Evolutionary conservation across 2,113 vertebrate species (phyloP).

Genomic region (Acrocephalus kingi): DNA sequence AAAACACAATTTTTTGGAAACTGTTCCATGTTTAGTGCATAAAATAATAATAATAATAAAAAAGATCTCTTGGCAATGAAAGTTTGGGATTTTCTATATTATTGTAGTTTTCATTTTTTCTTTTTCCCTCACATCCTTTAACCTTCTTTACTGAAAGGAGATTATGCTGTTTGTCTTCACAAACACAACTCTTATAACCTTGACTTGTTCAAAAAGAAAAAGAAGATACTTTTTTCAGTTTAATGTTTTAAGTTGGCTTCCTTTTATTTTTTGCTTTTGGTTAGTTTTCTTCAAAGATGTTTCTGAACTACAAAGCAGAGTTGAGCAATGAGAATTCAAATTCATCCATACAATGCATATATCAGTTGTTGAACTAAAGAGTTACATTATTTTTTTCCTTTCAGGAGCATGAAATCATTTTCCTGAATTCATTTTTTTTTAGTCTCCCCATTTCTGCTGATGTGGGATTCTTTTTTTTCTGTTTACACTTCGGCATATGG

Average conservation of each 20-base stretch:
- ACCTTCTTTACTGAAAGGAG: background rate
- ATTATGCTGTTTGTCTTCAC: background rate
- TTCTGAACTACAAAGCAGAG: background rate
- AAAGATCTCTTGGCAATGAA: background rate
- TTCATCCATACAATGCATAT: background rate
- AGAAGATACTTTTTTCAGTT: background rate
- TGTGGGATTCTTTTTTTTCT: background rate
- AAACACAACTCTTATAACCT: background rate
- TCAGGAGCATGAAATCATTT: background rate
- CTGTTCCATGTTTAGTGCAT: fast-evolving
- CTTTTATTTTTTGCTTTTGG: background rate
- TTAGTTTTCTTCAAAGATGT: background rate
- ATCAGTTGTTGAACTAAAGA: background rate
- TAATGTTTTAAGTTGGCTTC: background rate
- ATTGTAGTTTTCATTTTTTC: background rate
- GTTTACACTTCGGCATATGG: background rate
- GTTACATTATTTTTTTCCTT: background rate
- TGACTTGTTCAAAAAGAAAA: background rate
- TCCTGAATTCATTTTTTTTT: background rate
- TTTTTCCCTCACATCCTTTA: background rate
- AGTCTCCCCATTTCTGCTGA: background rate
- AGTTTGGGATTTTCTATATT: background rate
- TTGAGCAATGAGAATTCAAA: background rate
- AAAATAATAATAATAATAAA: background rate
- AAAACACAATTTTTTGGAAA: background rate